Conservation (phyloP, 2,888 invertebrate species). For the Polymixis flavicincta region DNA sequence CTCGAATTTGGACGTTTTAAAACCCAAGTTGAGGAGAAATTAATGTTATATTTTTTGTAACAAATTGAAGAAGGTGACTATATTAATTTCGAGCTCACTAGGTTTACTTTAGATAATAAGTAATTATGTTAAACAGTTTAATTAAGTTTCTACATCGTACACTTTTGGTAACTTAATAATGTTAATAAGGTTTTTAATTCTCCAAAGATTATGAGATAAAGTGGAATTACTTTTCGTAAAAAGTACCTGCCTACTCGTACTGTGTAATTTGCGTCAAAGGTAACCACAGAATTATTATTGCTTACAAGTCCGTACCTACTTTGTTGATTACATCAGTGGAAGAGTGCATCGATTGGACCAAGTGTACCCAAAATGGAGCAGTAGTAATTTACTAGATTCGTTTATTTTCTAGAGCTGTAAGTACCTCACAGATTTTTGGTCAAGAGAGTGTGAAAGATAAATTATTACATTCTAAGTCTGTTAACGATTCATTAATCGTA, state of each 20-base stretch:
- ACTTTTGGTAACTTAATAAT: slow-evolving; percentile 44
- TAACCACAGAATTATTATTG: not conserved
- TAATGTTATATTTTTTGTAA: slow-evolving; percentile 28
- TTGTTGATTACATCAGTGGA: no score
- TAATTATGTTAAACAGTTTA: slow-evolving; percentile 33
- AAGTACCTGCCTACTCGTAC: not conserved
- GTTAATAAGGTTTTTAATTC: slow-evolving; percentile 26
- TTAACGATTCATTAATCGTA: not conserved
- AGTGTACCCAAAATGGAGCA: not conserved
- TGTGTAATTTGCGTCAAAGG: not conserved
- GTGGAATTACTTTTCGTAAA: not conserved
- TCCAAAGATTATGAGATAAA: slow-evolving; percentile 31
- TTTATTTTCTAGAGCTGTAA: not conserved
- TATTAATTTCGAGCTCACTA: slow-evolving; percentile 22
- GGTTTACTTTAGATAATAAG: slow-evolving; percentile 28
- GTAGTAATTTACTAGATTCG: not conserved
- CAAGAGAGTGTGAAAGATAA: not conserved
- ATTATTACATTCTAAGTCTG: not conserved
- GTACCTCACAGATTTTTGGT: no score
- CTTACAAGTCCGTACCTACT: not conserved
- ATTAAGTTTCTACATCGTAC: slow-evolving; percentile 43
- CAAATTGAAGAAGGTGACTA: slow-evolving; percentile 30
- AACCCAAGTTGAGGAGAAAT: slow-evolving; percentile 33
- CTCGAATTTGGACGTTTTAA: slow-evolving; percentile 34
- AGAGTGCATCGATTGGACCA: no score